Percentiles rank a stretch among this genome's conserved stretches.
Conservation (phyloP, 2,888 invertebrate genomes). For the Dryomyza anilis region DNA sequence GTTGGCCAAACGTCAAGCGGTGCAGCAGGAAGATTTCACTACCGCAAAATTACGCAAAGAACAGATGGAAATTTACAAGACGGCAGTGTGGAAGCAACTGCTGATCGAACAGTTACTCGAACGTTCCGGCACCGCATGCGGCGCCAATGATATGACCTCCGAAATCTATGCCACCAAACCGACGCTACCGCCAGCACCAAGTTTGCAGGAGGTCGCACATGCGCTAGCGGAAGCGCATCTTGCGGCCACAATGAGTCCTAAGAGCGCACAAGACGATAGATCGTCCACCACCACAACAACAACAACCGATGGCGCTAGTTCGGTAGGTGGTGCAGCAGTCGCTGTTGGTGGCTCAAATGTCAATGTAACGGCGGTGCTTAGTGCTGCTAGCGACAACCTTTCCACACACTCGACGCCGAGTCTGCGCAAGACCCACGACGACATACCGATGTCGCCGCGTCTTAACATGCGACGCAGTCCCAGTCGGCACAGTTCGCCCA, state of each 20-base stretch:
- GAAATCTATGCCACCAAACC: constrained; percentile 60
- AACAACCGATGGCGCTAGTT: constrained; percentile 32
- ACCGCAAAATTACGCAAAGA: constrained; percentile 86
- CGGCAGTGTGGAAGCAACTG: constrained; percentile 75
- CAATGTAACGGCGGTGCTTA: constrained; percentile 4
- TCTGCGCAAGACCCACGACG: constrained; percentile 55
- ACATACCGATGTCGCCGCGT: constrained; percentile 58
- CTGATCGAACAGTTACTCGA: constrained; percentile 81
- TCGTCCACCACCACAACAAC: constrained; percentile 42
- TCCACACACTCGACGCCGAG: constrained; percentile 41
- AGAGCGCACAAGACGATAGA: constrained; percentile 52
- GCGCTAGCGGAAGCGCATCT: constrained; percentile 53
- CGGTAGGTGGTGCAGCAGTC: constrained; percentile 1
- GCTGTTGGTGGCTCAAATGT: not conserved
- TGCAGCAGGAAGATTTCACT: constrained; percentile 91
- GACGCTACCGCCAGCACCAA: constrained; percentile 57
- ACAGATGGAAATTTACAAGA: constrained; percentile 84
- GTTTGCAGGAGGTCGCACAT: constrained; percentile 60
- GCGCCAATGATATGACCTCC: constrained; percentile 54
- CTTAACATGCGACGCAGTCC: constrained; percentile 53
- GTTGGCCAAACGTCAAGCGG: constrained; percentile 89
- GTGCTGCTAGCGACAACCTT: constrained; percentile 39
- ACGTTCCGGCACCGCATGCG: constrained; percentile 64
- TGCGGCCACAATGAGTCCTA: constrained; percentile 51
- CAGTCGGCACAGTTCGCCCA: constrained; percentile 64